Conservation (phyloP, 2,888 invertebrate species). For the Tortrix viridana region DNA sequence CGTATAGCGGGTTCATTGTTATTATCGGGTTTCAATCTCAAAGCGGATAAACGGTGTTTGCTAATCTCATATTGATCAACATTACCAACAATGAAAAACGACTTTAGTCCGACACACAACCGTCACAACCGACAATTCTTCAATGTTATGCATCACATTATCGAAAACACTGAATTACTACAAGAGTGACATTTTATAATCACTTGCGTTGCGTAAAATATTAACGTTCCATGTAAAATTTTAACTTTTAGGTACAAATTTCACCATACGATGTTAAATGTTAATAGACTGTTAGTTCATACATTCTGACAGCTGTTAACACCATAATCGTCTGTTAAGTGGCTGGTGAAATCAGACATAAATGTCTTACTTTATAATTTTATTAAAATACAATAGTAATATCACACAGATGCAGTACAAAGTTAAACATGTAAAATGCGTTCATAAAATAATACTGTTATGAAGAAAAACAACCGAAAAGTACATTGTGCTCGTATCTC, state of each 20-base stretch:
- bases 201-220: conserved; percentile 3
- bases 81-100: too few relatives aligned
- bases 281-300: too few relatives aligned
- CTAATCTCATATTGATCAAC: too few relatives aligned
- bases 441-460: conserved; percentile 66
- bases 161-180: conserved; percentile 10
- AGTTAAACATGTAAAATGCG: conserved; percentile 51
- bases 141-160: conserved; percentile 1
- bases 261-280: too few relatives aligned
- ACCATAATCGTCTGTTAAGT: too few relatives aligned
- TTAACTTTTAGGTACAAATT: too few relatives aligned
- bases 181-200: not conserved
- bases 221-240: conserved; percentile 12
- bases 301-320: too few relatives aligned
- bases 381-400: conserved; percentile 42
- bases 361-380: conserved; percentile 25
- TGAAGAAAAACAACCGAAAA: conserved; percentile 50
- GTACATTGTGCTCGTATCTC: conserved; percentile 53
- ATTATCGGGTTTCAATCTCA: too few relatives aligned
- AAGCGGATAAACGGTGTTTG: too few relatives aligned
- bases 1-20: too few relatives aligned
- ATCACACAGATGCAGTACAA: conserved; percentile 60
- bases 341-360: too few relatives aligned
- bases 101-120: too few relatives aligned
- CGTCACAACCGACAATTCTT: conserved; percentile 15